These are phyloP conservation scores for Drosophila ogumai DNA, from an alignment of 1,140 invertebrate genomes.

Conservation along the genomic window DNA sequence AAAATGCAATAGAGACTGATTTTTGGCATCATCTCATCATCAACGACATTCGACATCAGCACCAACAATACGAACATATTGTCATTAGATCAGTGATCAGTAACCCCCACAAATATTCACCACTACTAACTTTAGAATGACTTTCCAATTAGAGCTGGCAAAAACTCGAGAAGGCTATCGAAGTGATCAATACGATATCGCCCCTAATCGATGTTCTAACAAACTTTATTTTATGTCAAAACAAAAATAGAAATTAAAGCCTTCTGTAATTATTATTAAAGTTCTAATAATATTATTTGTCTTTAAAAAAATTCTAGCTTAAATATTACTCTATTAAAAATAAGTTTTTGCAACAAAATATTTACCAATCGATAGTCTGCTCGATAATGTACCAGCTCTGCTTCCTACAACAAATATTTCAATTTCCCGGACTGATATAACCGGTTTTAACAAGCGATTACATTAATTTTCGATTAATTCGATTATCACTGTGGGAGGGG, in stretches of 20 bases:
- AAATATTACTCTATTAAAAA: neutral
- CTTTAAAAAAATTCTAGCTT: neutral
- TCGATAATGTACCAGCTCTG: neutral
- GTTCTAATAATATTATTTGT: neutral
- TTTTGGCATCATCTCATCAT: conserved; percentile 66
- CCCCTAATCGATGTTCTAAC: neutral
- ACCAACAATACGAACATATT: conserved; percentile 17
- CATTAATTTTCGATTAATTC: conserved; percentile 8
- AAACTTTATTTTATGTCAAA: neutral
- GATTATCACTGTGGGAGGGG: conserved; percentile 32
- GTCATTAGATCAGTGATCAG: conserved; percentile 17
- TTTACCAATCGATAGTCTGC: neutral
- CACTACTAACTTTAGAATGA: neutral
- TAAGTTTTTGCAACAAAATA: neutral
- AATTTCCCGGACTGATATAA: neutral
- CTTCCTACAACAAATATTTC: neutral
- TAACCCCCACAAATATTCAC: conserved; percentile 16
- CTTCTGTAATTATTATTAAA: too few species aligned
- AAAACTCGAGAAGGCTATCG: too few species aligned
- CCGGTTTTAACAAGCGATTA: conserved; percentile 1
- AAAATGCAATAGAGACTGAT: conserved; percentile 85
- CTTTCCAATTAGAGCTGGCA: conserved; percentile 1
- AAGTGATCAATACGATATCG: neutral
- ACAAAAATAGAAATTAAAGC: neutral
- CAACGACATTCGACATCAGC: conserved; percentile 24